Conservation (phyloP, 2,888 invertebrate species). For the Nesidiocoris tenuis region DNA sequence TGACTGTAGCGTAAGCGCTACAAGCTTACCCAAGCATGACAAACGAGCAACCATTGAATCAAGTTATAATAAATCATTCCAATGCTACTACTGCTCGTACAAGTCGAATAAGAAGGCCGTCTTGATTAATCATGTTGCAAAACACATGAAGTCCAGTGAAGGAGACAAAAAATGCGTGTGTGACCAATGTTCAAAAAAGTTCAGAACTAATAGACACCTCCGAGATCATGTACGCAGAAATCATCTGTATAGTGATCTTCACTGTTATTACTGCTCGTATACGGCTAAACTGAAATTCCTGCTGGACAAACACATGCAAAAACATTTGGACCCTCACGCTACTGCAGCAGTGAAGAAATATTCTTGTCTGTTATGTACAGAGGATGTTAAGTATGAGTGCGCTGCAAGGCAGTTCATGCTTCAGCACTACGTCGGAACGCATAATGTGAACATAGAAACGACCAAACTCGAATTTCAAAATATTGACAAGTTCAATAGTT, state of each 20-base stretch:
- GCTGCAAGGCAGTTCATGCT: background rate
- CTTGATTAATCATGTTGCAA: background rate
- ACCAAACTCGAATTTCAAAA: background rate
- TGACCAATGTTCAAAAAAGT: slow-evolving; percentile 1
- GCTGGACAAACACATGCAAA: background rate
- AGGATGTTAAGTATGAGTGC: slow-evolving; percentile 13
- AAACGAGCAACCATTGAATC: no score
- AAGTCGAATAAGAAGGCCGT: background rate
- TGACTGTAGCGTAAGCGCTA: no score
- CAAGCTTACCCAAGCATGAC: no score
- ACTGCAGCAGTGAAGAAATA: background rate
- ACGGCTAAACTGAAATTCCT: background rate
- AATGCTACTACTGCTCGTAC: slow-evolving; percentile 11
- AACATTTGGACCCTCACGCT: background rate
- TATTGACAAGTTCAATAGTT: slow-evolving; percentile 2
- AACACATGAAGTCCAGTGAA: background rate
- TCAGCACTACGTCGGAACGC: slow-evolving; percentile 2
- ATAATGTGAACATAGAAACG: slow-evolving; percentile 3
- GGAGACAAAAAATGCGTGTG: background rate
- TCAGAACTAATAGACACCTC: background rate
- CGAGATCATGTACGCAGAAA: background rate
- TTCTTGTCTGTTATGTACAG: background rate
- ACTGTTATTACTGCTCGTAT: background rate
- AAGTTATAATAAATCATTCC: background rate
- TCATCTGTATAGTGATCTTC: background rate